Conservation (phyloP, 2,113 vertebrate species). For the Acrocephalus kingi region DNA sequence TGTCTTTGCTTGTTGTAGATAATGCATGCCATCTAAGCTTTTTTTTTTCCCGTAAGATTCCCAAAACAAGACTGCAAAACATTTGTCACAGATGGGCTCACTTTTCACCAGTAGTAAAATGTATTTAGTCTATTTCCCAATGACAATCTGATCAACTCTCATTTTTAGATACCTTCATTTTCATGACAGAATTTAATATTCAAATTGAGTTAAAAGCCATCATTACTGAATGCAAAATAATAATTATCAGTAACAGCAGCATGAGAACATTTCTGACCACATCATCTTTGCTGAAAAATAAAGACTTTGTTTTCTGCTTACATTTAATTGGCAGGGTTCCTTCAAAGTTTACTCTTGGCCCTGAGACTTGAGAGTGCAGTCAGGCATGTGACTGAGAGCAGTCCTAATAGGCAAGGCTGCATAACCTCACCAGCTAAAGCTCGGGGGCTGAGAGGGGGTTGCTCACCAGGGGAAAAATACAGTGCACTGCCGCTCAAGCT, state of each 20-base stretch:
- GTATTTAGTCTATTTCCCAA: not conserved
- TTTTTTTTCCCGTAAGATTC: not conserved
- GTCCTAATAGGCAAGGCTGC: constrained; percentile 43
- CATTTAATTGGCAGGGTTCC: constrained; percentile 53
- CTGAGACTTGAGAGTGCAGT: constrained; percentile 57
- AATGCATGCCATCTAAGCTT: not conserved
- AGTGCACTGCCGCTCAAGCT: constrained; percentile 47
- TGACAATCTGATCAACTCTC: not conserved
- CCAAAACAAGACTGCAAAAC: not conserved
- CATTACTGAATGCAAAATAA: not conserved
- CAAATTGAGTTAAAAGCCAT: not conserved
- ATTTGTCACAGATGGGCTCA: not conserved
- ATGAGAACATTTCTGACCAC: not conserved
- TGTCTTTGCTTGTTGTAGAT: constrained; percentile 3
- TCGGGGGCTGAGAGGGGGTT: constrained; percentile 30
- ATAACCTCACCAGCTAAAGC: constrained; percentile 54
- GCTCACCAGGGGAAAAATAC: constrained; percentile 35
- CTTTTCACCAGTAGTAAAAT: not conserved
- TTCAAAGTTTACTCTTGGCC: constrained; percentile 61
- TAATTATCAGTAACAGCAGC: not conserved
- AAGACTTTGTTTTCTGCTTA: constrained; percentile 23
- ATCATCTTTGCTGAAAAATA: constrained; percentile 3
- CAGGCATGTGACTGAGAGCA: constrained; percentile 57
- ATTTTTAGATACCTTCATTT: not conserved
- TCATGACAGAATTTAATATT: not conserved